Base-by-base conservation (phyloP, 1,140 invertebrate genomes). In the Battus philenor region DNA sequence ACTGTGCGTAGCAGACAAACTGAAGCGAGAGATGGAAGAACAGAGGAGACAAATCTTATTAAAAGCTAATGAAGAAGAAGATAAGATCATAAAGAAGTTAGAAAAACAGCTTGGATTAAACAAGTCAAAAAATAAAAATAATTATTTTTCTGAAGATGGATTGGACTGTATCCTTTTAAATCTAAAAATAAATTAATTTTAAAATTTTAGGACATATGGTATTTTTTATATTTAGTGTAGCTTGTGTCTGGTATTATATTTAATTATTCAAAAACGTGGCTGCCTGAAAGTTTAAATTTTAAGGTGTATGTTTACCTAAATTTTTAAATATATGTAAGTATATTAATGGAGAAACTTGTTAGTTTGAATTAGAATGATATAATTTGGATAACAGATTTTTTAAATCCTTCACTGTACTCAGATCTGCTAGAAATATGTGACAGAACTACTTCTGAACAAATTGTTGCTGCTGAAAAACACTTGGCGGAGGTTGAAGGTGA, bases 91-190 rank as follows among this genome's bases (percentile, higher is more conserved):
- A 8, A 92, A 90, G 60, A 90, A 91, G 62, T 72, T 97, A 45
- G 94, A 95, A 65, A 97, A 97, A 73, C 90, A 93, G 68, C 78
- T 98, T 1, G 93, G 93, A 55, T 63, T 98, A 2, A 94, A 96
- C 61, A 95, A 93, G 65, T 89, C 87, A 16, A 94, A 95, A 65
- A 88, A 87, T 36, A 87, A 93, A 22, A 93, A 94, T 3, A 93
- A 93, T 63, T 91, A 91, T 51, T 97, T 97, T 83, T 69, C 89
- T 26, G 86, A 88, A 38, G 95, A 97, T 89, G 95, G 95, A 1
- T 85, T 97, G 16, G 95, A 96, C 70, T 97, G 94, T 94, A 94
- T 94, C 89, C 89, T 92, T 90, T 88, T 65, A 9, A 18, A 54
- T 38, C 27, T 54, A 29, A 16, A 22, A 41, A n/a, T 29, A 12